These are phyloP conservation scores for Azemiops feae DNA, from an alignment of 2,113 vertebrate genomes.

Conservation along the genomic window DNA sequence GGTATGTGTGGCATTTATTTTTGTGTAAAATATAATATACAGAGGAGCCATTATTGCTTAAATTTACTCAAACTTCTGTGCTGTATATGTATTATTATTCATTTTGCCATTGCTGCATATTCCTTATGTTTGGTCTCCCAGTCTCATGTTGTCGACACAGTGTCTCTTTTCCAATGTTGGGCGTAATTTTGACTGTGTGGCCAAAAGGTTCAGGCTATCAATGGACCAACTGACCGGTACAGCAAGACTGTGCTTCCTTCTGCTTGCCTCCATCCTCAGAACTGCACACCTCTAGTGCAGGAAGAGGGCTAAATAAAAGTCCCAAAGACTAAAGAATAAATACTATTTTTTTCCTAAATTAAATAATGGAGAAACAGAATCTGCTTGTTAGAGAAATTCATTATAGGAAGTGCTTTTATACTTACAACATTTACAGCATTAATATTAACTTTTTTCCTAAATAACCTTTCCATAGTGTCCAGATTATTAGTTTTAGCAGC, in stretches of 20 bases:
- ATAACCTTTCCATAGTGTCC: conserved; percentile 74
- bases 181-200: neutral
- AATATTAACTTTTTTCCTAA: conserved; percentile 75
- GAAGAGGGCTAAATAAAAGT: neutral
- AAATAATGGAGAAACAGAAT: neutral
- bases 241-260: neutral
- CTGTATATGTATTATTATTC: neutral
- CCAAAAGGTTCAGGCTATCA: neutral
- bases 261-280: neutral
- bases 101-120: neutral
- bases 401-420: conserved; percentile 24
- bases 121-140: neutral
- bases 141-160: neutral
- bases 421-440: conserved; percentile 83
- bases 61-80: neutral
- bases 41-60: neutral
- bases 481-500: conserved; percentile 85
- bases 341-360: neutral
- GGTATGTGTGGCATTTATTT: neutral
- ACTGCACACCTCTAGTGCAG: neutral
- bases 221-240: neutral
- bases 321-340: neutral
- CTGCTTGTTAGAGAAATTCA: neutral
- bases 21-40: neutral
- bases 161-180: neutral